phyloP scores from a whole-genome alignment of 2,113 vertebrate genomes.

The Thryonomys swinderianus region DNA sequence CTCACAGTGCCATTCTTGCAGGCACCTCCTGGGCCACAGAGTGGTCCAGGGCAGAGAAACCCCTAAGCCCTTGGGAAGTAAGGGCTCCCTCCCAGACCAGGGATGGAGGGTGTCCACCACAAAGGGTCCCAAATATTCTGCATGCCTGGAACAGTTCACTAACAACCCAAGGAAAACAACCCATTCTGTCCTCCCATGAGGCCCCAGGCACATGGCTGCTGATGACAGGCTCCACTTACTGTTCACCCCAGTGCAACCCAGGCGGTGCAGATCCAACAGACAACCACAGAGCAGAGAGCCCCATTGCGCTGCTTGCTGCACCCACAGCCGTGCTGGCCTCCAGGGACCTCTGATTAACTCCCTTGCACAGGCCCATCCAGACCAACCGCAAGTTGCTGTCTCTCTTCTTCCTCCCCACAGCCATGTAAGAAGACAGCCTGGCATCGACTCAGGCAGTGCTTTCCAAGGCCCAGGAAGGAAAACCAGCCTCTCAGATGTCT shows the following conservation, averaged over 20 bases:
- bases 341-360: neutral
- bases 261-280: neutral
- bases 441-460: neutral
- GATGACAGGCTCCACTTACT: neutral
- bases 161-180: neutral
- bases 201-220: neutral
- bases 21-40: neutral
- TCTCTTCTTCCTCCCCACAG: neutral
- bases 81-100: neutral
- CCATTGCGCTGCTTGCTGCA: too few species aligned
- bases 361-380: neutral
- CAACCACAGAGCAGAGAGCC: fast-evolving
- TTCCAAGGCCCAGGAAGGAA: neutral
- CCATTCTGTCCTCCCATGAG: neutral
- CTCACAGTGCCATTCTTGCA: fast-evolving
- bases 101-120: neutral
- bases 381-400: neutral
- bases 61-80: neutral
- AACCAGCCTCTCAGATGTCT: neutral
- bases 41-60: too few species aligned
- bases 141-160: neutral
- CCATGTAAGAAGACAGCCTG: neutral
- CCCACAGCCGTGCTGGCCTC: neutral
- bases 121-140: too few species aligned
- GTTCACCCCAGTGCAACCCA: neutral